Base-by-base conservation (phyloP, 2,797 vertebrate genomes). In the Tinamus major region DNA sequence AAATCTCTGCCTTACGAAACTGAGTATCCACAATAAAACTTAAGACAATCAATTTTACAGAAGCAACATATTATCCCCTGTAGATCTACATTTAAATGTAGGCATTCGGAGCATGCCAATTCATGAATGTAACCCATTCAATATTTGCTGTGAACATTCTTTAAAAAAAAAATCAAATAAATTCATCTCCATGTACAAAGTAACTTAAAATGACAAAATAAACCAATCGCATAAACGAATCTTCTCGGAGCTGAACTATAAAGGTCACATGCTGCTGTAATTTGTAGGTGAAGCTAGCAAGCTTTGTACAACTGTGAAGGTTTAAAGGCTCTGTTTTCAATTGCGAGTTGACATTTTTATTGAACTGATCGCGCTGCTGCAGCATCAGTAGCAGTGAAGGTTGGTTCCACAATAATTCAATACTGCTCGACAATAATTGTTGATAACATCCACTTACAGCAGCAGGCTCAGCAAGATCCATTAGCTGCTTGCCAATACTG, bases 371-470 rank as follows among this genome's bases (percentile, higher is more conserved):
- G 41, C 48, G 42, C 2, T 33, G 64, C 79, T 71, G 65, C 23
- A 6, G 12, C 58, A 17, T 6, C 49, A 56, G 3, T 3, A 79
- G 24, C 42, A n/a, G 68, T 10, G 24, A 46, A 80, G 76, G 44
- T 79, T 80, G 75, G 46, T 76, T 72, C 84, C 18, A 39, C 46
- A 33, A 41, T 6, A 78, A 90, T 49, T 91, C 74, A 83, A 71
- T 44, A 62, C 27, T 85, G 11, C 31, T 39, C 61, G 39, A 48
- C 13, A 23, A 1, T 21, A 77, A 77, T 15, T 80, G 21, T 21
- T 87, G 44, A 79, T 21, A 93, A 55, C 37, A 59, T n/a, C 33
- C 14, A 51, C 39, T 65, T 41, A 76, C 21, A 86, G 51, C 59
- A 82, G 48, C 65, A 82, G 9, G 3, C 56, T 79, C 84, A 74